These are phyloP conservation scores for Helogale parvula DNA, from an alignment of 2,113 vertebrate genomes.

Conservation along the genomic window DNA sequence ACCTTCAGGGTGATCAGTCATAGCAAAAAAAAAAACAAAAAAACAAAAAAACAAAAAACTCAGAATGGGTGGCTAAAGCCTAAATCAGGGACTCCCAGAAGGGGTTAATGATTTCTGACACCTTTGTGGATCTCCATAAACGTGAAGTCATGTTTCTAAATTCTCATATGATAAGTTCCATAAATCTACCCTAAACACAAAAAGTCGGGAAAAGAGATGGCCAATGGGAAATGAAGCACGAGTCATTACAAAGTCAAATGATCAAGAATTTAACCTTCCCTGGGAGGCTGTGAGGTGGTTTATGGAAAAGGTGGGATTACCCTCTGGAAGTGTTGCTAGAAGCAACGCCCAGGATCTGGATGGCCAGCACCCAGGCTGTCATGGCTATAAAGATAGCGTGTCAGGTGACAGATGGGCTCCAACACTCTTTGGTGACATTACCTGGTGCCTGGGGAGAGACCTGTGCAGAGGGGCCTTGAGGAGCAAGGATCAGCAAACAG, in stretches of 20 bases:
- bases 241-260: not conserved
- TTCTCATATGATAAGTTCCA: not conserved
- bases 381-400: not conserved
- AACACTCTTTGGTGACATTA: not conserved
- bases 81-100: not conserved
- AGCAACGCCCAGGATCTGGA: not conserved
- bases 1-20: not conserved
- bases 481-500: slow-evolving; percentile 66
- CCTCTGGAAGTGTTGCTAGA: not conserved
- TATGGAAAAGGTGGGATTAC: not conserved
- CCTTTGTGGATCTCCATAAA: not conserved
- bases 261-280: not conserved
- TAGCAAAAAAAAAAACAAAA: not conserved
- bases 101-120: not conserved
- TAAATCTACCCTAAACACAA: not conserved
- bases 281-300: rapidly evolving
- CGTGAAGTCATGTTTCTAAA: not conserved
- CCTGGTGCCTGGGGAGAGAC: not conserved
- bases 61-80: not conserved
- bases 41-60: too few relatives aligned
- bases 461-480: not conserved
- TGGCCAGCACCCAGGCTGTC: not conserved
- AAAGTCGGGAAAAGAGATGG: not conserved
- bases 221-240: not conserved
- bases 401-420: slow-evolving; percentile 51